Percentiles rank a stretch among this genome's conserved stretches.
phyloP scores from a whole-genome alignment of 2,888 invertebrate species.

The Entomobrya multifasciata region DNA sequence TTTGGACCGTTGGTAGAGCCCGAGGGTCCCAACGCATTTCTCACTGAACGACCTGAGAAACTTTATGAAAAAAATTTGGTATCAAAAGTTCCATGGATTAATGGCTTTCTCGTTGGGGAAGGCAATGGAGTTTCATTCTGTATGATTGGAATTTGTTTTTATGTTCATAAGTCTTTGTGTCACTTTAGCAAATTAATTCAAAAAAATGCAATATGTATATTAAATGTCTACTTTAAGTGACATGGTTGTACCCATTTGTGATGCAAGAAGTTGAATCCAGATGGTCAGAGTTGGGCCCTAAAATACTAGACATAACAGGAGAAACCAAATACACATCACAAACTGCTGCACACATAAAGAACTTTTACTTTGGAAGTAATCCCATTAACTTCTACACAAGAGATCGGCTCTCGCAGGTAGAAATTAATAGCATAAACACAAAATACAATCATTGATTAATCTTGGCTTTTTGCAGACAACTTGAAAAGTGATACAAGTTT shows the following conservation, averaged over 20 bases:
- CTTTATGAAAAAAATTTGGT: conserved; percentile 56
- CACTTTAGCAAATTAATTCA: no score
- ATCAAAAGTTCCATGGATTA: conserved; percentile 64
- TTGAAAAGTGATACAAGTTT: no score
- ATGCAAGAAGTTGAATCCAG: conserved; percentile 67
- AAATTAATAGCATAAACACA: no score
- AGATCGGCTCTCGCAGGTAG: conserved; percentile 65
- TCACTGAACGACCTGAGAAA: conserved; percentile 64
- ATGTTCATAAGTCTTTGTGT: conserved; percentile 4
- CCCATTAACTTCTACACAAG: conserved; percentile 70
- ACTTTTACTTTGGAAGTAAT: conserved; percentile 71
- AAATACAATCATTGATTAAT: no score
- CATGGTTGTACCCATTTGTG: conserved; percentile 73
- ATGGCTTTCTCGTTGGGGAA: conserved; percentile 70
- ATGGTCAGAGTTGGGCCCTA: conserved; percentile 72
- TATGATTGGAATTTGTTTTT: conserved; percentile 35
- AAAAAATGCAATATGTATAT: no score
- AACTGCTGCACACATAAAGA: conserved; percentile 57
- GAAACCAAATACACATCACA: conserved; percentile 62
- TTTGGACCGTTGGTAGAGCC: conserved; percentile 71
- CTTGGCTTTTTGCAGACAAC: no score
- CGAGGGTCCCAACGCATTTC: conserved; percentile 50
- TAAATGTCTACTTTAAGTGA: no score
- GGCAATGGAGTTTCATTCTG: conserved; percentile 72
- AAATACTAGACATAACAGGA: conserved; percentile 71